Base-by-base conservation (phyloP, 2,113 vertebrate species). In the Morone saxatilis region DNA sequence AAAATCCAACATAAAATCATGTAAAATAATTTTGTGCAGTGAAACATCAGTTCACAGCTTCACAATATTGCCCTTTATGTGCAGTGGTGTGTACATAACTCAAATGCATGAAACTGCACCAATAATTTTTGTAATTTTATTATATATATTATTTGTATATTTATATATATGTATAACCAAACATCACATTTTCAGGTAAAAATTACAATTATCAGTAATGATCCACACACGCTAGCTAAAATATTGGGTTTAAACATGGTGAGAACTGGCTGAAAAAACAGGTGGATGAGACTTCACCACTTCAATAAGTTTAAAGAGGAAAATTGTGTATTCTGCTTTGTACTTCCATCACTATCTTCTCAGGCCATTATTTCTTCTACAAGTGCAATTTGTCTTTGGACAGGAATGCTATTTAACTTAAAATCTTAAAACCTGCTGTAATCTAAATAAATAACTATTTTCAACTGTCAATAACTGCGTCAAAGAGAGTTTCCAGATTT, bases 331-430 rank as follows among this genome's bases (percentile, higher is more conserved):
- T 51, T 38, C 19, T 63, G 40, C 51, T 62, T 38, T 71, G 48
- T 48, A 8, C 53, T 5, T 67, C 50, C 7, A 2, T 25, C 4
- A 19, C 47, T 40, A 47, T 53, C 62, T 62, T 65, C 41, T 53
- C 45, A 69, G 8, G 56, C 56, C 43, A 45, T 31, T 48, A 7
- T 78, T 82, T 41, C 69, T 43, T 53, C 17, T 59, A 11, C 20
- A 54, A 61, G 75, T 45, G 47, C 48, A 83, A 48, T 79, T 74
- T 59, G 19, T 71, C 14, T 31, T 47, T 77, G 16, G 57, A 78
- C 76, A 50, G 43, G 14, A 80, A 51, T 60, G 6, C 40, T 61
- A 43, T 38, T 72, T 71, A 48, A 61, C 56, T 31, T 72, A 0
- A 19, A 70, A 43, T 56, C 9, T 45, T 60, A 43, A 62, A 72